phyloP scores from a whole-genome alignment of 2,113 vertebrate genomes.

The Pipra filicauda region DNA sequence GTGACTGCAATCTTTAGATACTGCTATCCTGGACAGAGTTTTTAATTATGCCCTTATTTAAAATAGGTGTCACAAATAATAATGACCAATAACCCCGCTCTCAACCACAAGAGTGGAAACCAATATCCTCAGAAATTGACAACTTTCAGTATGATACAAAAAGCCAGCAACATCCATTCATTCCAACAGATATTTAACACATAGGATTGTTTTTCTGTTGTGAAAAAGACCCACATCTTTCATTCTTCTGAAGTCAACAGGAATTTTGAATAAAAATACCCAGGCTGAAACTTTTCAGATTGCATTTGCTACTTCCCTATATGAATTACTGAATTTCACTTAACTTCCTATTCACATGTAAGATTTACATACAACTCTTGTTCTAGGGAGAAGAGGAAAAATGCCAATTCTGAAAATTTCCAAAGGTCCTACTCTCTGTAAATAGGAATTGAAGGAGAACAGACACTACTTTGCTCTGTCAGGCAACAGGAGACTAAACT shows the following conservation, averaged over 20 bases:
- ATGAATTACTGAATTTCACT: neutral
- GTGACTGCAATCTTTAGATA: neutral
- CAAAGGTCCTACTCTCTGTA: neutral
- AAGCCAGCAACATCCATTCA: neutral
- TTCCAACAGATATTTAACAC: neutral
- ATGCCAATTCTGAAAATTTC: neutral
- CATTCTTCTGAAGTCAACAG: neutral
- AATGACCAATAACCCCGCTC: neutral
- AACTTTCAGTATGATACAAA: neutral
- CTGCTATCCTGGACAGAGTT: neutral
- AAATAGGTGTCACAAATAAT: neutral
- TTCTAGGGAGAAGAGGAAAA: neutral
- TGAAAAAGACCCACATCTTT: neutral
- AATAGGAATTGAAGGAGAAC: neutral
- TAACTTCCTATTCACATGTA: neutral
- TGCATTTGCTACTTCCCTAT: neutral
- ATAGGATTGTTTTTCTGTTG: neutral
- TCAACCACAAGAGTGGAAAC: neutral
- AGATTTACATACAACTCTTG: neutral
- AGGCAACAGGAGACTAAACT: neutral
- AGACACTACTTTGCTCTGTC: neutral
- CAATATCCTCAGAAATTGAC: neutral
- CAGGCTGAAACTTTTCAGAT: neutral
- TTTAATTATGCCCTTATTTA: neutral
- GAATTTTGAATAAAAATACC: neutral